Evolutionary conservation across 2,113 vertebrate species (phyloP), one percentile per base, ranked within the genome.

Genomic region (Vulpes vulpes): DNA sequence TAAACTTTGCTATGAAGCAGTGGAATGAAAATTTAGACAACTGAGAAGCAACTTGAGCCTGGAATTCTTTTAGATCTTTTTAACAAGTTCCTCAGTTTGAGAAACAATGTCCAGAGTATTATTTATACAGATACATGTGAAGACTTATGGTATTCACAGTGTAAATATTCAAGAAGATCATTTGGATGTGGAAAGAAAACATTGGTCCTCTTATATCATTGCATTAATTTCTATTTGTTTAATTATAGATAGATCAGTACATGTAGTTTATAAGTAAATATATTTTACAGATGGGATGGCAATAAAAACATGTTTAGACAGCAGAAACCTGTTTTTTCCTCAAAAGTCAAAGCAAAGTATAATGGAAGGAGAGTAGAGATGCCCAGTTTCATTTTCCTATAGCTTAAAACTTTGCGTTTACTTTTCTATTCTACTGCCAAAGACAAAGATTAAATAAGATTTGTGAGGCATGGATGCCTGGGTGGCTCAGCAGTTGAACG

Each of bases 331-430:
- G 8, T 49, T 87, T 87, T 95, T 84, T 89, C 19, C 89, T 80
- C 32, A 89, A 1, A 83, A 84, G 59, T 85, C 35, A 92, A 92
- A 95, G 83, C 32, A 88, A 71, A 93, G 57, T 88, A 64, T 97
- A 92, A 91, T 84, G 69, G 30, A 89, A 51, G 43, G 27, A 93
- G 38, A 95, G 20, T 80, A 95, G 20, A 94, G 32, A 76, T 79
- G 35, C 60, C 74, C n/a, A 74, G 1, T 79, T 95, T 69, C 80
- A 51, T 86, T 92, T 91, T 95, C 32, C 22, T 90, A 4, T 55
- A 89, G 22, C 30, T 94, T 92, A 81, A 74, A 92, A 92, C 38
- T 90, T 92, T 95, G 59, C 67, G 69, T 95, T 82, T 81, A 85
- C 25, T 94, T 76, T 96, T 62, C 53, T 95, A 43, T 65, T 57